These are phyloP conservation scores for Pherbina coryleti DNA, from an alignment of 2,888 invertebrate species.

Conservation along the genomic window DNA sequence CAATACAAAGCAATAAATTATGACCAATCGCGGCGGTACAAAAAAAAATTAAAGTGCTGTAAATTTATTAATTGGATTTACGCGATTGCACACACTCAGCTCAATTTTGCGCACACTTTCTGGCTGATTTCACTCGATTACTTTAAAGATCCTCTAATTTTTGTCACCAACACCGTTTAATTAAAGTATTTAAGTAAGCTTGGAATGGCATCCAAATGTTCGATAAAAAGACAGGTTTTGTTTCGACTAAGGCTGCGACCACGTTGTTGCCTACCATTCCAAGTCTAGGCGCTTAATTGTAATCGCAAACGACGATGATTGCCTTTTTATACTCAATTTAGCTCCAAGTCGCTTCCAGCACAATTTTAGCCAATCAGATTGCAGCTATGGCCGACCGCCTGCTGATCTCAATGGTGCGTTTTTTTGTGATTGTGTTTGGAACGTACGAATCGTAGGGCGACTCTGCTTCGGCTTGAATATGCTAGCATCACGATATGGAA, in stretches of 20 bases:
- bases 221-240: not conserved
- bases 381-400: constrained; percentile 62
- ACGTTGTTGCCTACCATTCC: constrained; percentile 55
- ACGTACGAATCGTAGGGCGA: constrained; percentile 5
- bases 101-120: constrained; percentile 47
- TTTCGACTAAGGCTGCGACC: constrained; percentile 45
- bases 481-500: not conserved
- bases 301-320: constrained; percentile 72
- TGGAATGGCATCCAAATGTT: constrained; percentile 1
- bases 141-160: constrained; percentile 33
- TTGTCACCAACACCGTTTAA: constrained; percentile 45
- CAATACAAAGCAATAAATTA: constrained; percentile 30
- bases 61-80: constrained; percentile 66
- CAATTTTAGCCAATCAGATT: constrained; percentile 63
- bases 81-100: constrained; percentile 45
- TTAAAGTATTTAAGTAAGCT: constrained; percentile 44
- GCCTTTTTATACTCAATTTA: constrained; percentile 74
- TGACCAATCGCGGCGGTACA: constrained; percentile 28
- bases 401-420: constrained; percentile 44
- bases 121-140: not conserved
- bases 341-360: constrained; percentile 57
- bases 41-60: constrained; percentile 55
- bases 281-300: constrained; percentile 69
- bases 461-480: not conserved
- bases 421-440: not conserved